A percentile compares a stretch with the other conserved stretches of the same genome.
Conservation (phyloP, 37 sponge, comb jelly and placozoan genomes). For the Beroe forskalii region DNA sequence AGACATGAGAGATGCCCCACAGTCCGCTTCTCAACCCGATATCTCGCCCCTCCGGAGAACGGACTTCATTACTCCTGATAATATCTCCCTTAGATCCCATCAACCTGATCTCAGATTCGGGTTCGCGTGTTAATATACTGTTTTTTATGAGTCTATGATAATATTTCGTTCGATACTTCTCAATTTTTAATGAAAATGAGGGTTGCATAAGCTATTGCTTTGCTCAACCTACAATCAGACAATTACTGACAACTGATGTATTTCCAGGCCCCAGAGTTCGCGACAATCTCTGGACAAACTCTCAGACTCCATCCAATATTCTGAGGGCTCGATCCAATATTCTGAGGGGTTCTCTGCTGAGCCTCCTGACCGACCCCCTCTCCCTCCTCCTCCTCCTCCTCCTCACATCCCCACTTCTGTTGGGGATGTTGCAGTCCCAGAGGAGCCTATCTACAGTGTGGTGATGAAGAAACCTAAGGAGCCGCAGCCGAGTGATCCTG, state of each 20-base stretch:
- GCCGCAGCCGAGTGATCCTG: no score
- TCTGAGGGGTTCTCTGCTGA: no score
- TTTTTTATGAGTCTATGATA: no score
- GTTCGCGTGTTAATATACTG: neutral
- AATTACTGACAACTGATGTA: no score
- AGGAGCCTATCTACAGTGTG: neutral
- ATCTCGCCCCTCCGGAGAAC: neutral
- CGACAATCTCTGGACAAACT: neutral
- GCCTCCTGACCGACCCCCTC: neutral
- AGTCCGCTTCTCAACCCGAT: neutral
- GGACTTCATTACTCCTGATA: constrained; percentile 29
- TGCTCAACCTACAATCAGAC: no score
- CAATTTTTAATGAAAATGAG: no score
- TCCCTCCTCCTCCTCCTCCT: neutral
- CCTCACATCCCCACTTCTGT: neutral
- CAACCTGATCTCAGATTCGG: constrained; percentile 5
- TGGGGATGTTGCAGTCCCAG: neutral
- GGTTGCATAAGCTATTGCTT: no score
- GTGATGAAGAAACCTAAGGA: neutral
- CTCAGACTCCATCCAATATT: neutral
- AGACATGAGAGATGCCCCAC: neutral
- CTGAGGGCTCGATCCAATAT: neutral
- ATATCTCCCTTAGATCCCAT: constrained; percentile 11
- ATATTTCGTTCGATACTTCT: no score
- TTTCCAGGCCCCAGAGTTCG: neutral